Percentiles rank a stretch among this genome's conserved stretches.
Evolutionary conservation across 2,797 vertebrate species (phyloP).

Genomic region (Aeoliscus strigatus): DNA sequence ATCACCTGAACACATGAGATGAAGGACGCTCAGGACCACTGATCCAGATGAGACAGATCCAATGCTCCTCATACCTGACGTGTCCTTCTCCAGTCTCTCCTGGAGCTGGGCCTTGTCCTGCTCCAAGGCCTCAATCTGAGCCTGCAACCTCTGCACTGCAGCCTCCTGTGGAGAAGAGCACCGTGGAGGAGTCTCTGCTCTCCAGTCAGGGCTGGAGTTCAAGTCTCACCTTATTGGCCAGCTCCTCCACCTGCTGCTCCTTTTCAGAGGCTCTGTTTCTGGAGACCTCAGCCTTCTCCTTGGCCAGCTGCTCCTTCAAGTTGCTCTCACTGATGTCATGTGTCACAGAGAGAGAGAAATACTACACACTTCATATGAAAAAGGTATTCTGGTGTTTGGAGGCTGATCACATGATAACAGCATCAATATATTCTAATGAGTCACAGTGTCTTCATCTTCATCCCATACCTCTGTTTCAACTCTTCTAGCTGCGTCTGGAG

Average conservation of each 20-base stretch:
- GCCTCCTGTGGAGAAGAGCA: constrained; percentile 71
- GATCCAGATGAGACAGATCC: too few relatives aligned
- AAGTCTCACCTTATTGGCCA: constrained; percentile 81
- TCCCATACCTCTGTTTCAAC: constrained; percentile 88
- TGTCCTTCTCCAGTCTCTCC: constrained; percentile 81
- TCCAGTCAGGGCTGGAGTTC: too few relatives aligned
- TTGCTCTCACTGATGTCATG: constrained; percentile 76
- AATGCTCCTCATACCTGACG: too few relatives aligned
- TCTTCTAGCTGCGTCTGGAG: constrained; percentile 89
- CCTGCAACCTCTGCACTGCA: constrained; percentile 80
- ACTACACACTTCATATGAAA: too few relatives aligned
- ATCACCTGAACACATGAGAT: too few relatives aligned
- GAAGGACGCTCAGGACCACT: too few relatives aligned
- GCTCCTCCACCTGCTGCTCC: constrained; percentile 84
- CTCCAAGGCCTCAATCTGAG: constrained; percentile 82
- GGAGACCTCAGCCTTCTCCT: constrained; percentile 83
- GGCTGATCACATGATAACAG: too few relatives aligned
- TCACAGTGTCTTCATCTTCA: too few relatives aligned
- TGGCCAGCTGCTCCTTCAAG: constrained; percentile 82
- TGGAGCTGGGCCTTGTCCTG: constrained; percentile 85
- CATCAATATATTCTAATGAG: too few relatives aligned
- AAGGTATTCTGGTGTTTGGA: too few relatives aligned
- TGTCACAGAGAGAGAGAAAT: background rate
- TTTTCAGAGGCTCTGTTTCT: constrained; percentile 89
- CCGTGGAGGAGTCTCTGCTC: too few relatives aligned